Conservation (phyloP, 2,113 vertebrate species). For the Anser brachyrhynchus region DNA sequence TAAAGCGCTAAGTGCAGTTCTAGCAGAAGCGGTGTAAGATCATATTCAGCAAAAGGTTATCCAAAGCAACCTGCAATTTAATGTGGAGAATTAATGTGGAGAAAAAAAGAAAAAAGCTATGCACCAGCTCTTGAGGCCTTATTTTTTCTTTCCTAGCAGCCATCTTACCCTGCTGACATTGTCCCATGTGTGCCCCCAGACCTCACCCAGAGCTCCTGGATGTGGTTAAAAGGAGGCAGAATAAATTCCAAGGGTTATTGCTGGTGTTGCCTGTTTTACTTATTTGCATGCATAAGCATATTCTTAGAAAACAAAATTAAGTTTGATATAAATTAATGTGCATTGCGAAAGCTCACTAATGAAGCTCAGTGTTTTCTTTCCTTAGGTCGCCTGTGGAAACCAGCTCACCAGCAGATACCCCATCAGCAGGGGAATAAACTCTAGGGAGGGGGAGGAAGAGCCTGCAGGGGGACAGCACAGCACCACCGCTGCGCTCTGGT, state of each 20-base stretch:
- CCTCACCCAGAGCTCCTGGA: background rate
- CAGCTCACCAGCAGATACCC: background rate
- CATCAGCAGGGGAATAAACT: background rate
- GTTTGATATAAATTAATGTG: background rate
- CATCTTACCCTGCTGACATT: too few relatives aligned
- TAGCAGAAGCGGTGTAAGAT: fast-evolving
- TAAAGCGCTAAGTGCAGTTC: background rate
- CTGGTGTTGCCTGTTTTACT: background rate
- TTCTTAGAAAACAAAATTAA: background rate
- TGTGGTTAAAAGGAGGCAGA: background rate
- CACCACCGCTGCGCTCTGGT: background rate
- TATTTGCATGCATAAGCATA: background rate
- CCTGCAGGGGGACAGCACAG: background rate
- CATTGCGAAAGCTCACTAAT: fast-evolving
- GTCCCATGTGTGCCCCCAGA: background rate
- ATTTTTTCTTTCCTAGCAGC: background rate
- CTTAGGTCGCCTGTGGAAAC: fast-evolving
- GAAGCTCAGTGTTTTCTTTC: background rate
- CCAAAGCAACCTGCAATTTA: background rate
- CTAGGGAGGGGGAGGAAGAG: background rate
- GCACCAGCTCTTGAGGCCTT: background rate
- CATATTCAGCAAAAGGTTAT: background rate
- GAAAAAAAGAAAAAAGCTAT: background rate
- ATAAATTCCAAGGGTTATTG: background rate
- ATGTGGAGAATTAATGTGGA: too few relatives aligned